These are phyloP conservation scores for Mimachlamys varia DNA, from an alignment of 2,888 invertebrate genomes.

Conservation along the genomic window DNA sequence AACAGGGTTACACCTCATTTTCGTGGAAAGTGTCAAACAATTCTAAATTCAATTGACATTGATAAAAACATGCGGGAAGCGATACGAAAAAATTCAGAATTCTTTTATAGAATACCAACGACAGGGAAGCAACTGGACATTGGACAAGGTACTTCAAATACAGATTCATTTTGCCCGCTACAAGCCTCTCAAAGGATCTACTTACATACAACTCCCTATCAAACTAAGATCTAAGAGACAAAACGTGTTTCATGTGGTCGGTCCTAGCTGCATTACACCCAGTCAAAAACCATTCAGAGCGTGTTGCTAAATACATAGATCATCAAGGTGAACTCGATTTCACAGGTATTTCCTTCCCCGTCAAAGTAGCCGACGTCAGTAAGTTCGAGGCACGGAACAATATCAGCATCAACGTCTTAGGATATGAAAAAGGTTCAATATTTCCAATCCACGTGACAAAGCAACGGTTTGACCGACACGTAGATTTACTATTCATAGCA, in stretches of 20 bases:
- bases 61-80: slow-evolving; percentile 38
- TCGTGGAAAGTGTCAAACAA: slow-evolving; percentile 38
- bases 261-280: slow-evolving; percentile 53
- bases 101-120: slow-evolving; percentile 40
- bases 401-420: slow-evolving; percentile 51
- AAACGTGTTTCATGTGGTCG: slow-evolving; percentile 58
- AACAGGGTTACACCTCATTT: slow-evolving; percentile 40
- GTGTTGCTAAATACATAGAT: slow-evolving; percentile 34
- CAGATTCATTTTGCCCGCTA: slow-evolving; percentile 36
- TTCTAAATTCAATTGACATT: slow-evolving; percentile 38
- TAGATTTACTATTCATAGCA: slow-evolving; percentile 40
- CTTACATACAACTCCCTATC: slow-evolving; percentile 55
- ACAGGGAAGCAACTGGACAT: slow-evolving; percentile 48
- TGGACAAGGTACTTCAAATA: neutral
- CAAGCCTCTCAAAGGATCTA: slow-evolving; percentile 47
- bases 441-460: slow-evolving; percentile 44
- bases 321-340: slow-evolving; percentile 3
- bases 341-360: slow-evolving; percentile 16
- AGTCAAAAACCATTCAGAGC: slow-evolving; percentile 40
- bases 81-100: slow-evolving; percentile 46
- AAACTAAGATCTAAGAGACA: slow-evolving; percentile 52
- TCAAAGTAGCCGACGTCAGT: neutral
- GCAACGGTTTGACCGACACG: slow-evolving; percentile 19
- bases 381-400: slow-evolving; percentile 49
- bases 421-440: slow-evolving; percentile 45